These are phyloP conservation scores for Notarius quadriscutis DNA, from an alignment of 2,113 vertebrate species.

Conservation along the genomic window DNA sequence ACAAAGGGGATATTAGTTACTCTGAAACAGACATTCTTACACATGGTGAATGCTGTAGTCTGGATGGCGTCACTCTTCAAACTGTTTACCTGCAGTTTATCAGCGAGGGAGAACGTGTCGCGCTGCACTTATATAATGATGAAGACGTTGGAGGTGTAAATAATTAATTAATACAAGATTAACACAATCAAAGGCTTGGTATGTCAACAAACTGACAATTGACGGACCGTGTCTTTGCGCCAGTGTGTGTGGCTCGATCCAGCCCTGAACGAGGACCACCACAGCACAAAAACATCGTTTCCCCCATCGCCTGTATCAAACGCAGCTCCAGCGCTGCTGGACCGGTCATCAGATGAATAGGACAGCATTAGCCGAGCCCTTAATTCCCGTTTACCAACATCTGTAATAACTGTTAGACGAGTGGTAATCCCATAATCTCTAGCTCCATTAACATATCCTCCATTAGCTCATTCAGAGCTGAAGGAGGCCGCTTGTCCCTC, in stretches of 20 bases:
- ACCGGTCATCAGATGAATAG: constrained; percentile 69
- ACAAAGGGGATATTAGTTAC: constrained; percentile 51
- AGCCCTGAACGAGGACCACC: constrained; percentile 70
- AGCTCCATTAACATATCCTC: constrained; percentile 82
- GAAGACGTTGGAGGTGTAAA: neutral
- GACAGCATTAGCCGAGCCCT: constrained; percentile 65
- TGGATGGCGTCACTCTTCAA: neutral
- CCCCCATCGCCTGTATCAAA: constrained; percentile 66
- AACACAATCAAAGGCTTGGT: neutral
- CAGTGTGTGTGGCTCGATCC: neutral
- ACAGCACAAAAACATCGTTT: constrained; percentile 66
- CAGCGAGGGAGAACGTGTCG: too few relatives aligned
- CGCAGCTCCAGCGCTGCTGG: constrained; percentile 59
- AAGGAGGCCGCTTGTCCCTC: constrained; percentile 76
- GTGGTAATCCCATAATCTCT: constrained; percentile 86
- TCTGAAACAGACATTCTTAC: neutral
- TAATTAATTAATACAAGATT: neutral
- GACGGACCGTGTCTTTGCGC: neutral
- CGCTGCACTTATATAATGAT: too few relatives aligned
- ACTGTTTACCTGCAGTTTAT: neutral
- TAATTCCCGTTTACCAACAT: constrained; percentile 81
- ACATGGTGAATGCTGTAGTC: neutral
- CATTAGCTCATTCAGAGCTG: constrained; percentile 83
- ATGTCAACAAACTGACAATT: neutral
- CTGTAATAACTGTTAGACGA: constrained; percentile 83